These are phyloP conservation scores for Electrophaes corylata DNA, from an alignment of 2,888 invertebrate genomes.

Conservation along the genomic window DNA sequence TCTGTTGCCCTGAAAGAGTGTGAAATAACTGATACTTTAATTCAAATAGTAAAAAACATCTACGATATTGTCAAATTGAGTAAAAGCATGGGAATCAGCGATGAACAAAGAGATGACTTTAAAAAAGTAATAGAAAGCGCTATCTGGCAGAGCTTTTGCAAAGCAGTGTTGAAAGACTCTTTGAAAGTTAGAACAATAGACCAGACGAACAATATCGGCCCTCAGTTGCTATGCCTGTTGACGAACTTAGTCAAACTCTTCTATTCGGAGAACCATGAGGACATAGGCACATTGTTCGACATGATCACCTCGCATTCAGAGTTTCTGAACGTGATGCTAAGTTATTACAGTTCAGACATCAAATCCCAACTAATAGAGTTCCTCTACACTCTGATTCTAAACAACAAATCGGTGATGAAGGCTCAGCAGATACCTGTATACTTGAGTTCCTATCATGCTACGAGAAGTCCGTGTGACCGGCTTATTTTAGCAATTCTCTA, in stretches of 20 bases:
- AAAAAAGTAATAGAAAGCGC: conserved; percentile 73
- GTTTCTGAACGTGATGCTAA: conserved; percentile 88
- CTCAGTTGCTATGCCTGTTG: conserved; percentile 82
- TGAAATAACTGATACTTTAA: conserved; percentile 51
- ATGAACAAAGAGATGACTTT: conserved; percentile 58
- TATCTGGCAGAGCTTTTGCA: conserved; percentile 85
- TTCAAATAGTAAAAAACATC: conserved; percentile 57
- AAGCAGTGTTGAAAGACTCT: conserved; percentile 87
- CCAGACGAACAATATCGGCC: conserved; percentile 62
- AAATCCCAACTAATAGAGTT: conserved; percentile 87
- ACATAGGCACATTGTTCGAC: conserved; percentile 85
- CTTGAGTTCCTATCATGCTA: conserved; percentile 91
- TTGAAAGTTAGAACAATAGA: conserved; percentile 76
- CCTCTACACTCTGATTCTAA: conserved; percentile 85
- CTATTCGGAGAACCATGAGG: conserved; percentile 75
- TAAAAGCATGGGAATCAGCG: conserved; percentile 54
- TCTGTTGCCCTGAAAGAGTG: conserved; percentile 76
- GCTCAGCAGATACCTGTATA: conserved; percentile 89
- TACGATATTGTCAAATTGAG: conserved; percentile 61
- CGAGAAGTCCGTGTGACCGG: conserved; percentile 88
- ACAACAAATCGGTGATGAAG: conserved; percentile 87
- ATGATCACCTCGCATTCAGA: conserved; percentile 91
- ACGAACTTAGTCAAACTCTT: conserved; percentile 83
- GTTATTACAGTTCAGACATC: conserved; percentile 71
- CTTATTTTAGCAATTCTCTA: conserved; percentile 87